A percentile compares a stretch with the other conserved stretches of the same genome.
These are phyloP conservation scores for Cinara cedri DNA, from an alignment of 2,888 invertebrate genomes.

Conservation along the genomic window DNA sequence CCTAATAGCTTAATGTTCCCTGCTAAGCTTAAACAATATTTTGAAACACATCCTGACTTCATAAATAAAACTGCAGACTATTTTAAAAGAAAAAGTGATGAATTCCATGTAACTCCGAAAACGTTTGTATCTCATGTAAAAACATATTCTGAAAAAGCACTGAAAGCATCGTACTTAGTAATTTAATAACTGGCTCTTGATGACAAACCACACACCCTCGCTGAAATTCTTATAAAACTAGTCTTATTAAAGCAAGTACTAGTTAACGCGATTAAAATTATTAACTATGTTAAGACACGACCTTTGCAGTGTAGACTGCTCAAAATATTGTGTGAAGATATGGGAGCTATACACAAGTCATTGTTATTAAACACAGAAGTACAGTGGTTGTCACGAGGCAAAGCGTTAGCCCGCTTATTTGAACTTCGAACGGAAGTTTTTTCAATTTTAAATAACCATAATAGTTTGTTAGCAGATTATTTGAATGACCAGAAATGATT, in stretches of 20 bases:
- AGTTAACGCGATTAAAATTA: conserved; percentile 52
- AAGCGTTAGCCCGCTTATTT: conserved; percentile 56
- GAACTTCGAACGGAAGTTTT: conserved; percentile 54
- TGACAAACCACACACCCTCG: conserved; percentile 60
- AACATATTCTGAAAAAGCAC: conserved; percentile 13
- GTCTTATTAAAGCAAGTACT: conserved; percentile 40
- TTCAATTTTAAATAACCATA: conserved; percentile 25
- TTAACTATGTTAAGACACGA: conserved; percentile 59
- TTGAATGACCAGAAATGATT: conserved; percentile 55
- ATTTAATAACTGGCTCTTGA: conserved; percentile 58
- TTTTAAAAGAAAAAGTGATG: conserved; percentile 56
- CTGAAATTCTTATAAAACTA: conserved; percentile 58
- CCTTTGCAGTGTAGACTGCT: conserved; percentile 58
- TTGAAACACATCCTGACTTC: conserved; percentile 58
- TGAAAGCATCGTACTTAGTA: conserved; percentile 57
- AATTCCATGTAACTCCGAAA: too few relatives aligned
- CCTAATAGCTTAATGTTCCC: too few relatives aligned
- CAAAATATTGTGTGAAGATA: conserved; percentile 59
- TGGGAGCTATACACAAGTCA: conserved; percentile 50
- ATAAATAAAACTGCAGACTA: conserved; percentile 54
- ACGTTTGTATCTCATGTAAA: conserved; percentile 28
- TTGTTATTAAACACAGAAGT: conserved; percentile 58
- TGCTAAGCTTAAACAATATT: conserved; percentile 58
- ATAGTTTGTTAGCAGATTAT: conserved; percentile 33
- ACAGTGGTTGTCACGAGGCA: conserved; percentile 58